These are phyloP conservation scores for Coptodon bakossiorum DNA, from an alignment of 2,113 vertebrate genomes.

Conservation along the genomic window DNA sequence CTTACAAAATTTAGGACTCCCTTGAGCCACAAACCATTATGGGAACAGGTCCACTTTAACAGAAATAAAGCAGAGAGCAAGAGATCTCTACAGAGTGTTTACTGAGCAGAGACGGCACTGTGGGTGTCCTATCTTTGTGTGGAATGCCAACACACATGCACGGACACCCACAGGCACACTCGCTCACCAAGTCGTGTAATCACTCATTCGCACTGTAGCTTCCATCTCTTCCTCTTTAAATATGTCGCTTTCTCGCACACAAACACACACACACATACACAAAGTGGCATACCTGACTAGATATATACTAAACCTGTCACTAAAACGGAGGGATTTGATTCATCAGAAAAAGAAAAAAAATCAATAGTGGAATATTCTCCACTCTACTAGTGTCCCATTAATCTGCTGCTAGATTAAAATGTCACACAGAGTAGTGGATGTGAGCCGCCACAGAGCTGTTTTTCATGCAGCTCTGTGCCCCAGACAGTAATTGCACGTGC, in stretches of 20 bases:
- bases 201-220: not conserved
- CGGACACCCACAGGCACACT: not conserved
- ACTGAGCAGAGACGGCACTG: conserved; percentile 38
- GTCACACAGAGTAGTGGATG: conserved; percentile 36
- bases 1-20: conserved; percentile 41
- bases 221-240: not conserved
- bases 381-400: conserved; percentile 56
- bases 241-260: not conserved
- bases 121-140: conserved; percentile 29
- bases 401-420: conserved; percentile 67
- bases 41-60: conserved; percentile 35
- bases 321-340: conserved; percentile 56
- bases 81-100: conserved; percentile 38
- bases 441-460: conserved; percentile 28
- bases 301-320: conserved; percentile 51
- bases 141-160: conserved; percentile 13
- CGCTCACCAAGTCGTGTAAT: not conserved
- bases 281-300: not conserved
- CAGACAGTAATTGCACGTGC: conserved; percentile 62
- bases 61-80: conserved; percentile 19
- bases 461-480: conserved; percentile 35
- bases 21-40: conserved; percentile 38
- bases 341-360: conserved; percentile 44
- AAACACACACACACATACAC: not conserved
- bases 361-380: conserved; percentile 61